Base-by-base conservation (phyloP, 2,888 invertebrate species). In the Polydrusus cervinus region DNA sequence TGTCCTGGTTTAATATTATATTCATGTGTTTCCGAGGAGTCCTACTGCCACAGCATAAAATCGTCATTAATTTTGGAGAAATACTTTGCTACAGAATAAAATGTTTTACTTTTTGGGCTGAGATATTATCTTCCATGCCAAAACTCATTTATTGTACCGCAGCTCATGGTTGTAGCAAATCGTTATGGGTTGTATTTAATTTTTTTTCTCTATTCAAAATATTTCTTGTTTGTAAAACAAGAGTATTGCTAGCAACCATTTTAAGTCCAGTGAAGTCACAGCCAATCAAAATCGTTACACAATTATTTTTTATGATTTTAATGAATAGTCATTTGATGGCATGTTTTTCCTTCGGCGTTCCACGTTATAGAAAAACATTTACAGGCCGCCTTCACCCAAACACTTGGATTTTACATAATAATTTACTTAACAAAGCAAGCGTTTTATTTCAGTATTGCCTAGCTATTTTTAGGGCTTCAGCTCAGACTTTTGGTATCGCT, bases 391-490 rank as follows among this genome's bases (percentile, higher is more conserved):
- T 9, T 10, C 45, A 20, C n/a, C 40, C 43, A 9, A 16, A 61
- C 16, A 38, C 49, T 18, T 65, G 69, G 70, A 51, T 61, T 11
- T 14, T 64, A 10, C 13, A 57, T 18, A n/a, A 57, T 5, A 38
- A 60, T 10, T 30, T 74, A 40, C 7, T 30, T 7, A 30, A 34
- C 34, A 7, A 34, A 1, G 7, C 34, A 7, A 9, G 9, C 1
- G 1, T 34, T 34, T 34, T 8, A 3, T 34, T 7, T 7, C 76
- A 78, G 45, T 79, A 79, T 64, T 9, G 25, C 2, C 30, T 61
- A n/a, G 18, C 76, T 3, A 75, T 78, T 25, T 80, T 79, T 53
- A 78, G 61, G 65, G 67, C 74, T 3, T 74, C 78, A 3, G 75
- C 78, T 20, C 74, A 77, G 13, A 74, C 74, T 40, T 65, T 78